Conservation (phyloP, 2,113 vertebrate species). For the Electrona antarctica region DNA sequence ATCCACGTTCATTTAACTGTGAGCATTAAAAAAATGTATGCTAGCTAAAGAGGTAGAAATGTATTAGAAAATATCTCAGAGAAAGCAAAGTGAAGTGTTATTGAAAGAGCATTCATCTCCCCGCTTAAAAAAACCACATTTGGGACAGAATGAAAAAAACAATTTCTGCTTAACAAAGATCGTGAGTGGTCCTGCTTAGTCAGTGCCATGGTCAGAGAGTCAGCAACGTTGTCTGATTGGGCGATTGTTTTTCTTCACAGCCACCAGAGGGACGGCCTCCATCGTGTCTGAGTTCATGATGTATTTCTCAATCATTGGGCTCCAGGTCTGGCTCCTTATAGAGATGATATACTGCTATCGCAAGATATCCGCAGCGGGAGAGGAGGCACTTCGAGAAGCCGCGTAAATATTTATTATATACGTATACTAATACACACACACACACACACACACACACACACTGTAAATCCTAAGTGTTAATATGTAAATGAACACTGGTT, state of each 20-base stretch:
- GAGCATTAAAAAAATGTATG: no score
- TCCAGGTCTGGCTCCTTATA: conserved; percentile 91
- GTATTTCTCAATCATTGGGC: conserved; percentile 91
- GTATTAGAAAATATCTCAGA: no score
- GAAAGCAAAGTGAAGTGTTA: no score
- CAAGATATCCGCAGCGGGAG: conserved; percentile 86
- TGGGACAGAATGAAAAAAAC: no score
- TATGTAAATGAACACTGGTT: no score
- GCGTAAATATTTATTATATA: conserved; percentile 76
- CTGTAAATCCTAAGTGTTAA: background rate
- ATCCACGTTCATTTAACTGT: no score
- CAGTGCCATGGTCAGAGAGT: background rate
- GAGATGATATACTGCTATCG: conserved; percentile 95
- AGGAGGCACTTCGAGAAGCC: conserved; percentile 85
- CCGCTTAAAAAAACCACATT: no score
- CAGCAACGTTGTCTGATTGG: background rate
- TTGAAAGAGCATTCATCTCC: no score
- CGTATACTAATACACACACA: background rate
- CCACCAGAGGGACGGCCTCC: conserved; percentile 86
- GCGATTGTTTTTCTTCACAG: conserved; percentile 58
- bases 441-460: background rate
- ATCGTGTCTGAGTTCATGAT: conserved; percentile 94
- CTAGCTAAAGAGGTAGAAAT: no score
- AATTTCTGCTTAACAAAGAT: no score
- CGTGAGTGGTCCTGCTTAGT: background rate